A percentile compares a stretch with the other conserved stretches of the same genome.
These are phyloP conservation scores for Eupelmus urozonus DNA, from an alignment of 2,888 invertebrate species.

Conservation along the genomic window DNA sequence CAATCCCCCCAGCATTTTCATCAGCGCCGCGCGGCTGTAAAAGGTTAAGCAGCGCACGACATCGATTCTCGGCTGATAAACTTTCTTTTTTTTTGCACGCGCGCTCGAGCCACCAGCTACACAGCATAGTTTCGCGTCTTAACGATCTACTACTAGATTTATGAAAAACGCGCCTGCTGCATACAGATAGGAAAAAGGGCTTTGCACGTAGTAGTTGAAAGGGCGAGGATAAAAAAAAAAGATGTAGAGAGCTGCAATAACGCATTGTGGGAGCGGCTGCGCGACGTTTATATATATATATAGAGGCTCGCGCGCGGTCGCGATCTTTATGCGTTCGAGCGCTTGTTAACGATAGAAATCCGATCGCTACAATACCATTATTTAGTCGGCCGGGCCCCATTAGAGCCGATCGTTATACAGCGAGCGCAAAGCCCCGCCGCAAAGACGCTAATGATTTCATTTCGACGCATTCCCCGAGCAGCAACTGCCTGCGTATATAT, in stretches of 20 bases:
- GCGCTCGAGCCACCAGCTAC: background rate
- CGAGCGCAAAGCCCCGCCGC: slow-evolving; percentile 29
- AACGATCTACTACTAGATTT: slow-evolving; percentile 24
- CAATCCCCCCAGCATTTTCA: slow-evolving; percentile 4
- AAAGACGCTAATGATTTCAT: slow-evolving; percentile 72
- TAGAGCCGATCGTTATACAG: slow-evolving; percentile 49
- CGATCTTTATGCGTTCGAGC: slow-evolving; percentile 68
- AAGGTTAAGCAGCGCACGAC: slow-evolving; percentile 26
- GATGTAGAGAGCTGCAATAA: slow-evolving; percentile 56
- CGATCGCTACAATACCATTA: slow-evolving; percentile 75
- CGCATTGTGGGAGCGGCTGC: slow-evolving; percentile 73
- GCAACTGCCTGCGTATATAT: background rate
- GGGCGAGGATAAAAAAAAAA: slow-evolving; percentile 22
- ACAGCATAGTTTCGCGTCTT: background rate
- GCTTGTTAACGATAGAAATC: slow-evolving; percentile 76
- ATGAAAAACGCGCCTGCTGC: slow-evolving; percentile 25
- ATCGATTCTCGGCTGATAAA: slow-evolving; percentile 21
- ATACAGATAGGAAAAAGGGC: too few species aligned
- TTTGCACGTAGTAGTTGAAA: background rate
- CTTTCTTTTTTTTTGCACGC: background rate
- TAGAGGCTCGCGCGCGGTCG: slow-evolving; percentile 59
- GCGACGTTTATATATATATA: slow-evolving; percentile 64
- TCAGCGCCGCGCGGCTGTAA: slow-evolving; percentile 2
- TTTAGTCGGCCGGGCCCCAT: slow-evolving; percentile 65
- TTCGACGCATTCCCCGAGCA: slow-evolving; percentile 65